These are phyloP conservation scores for Glareola pratincola DNA, from an alignment of 2,113 vertebrate species.

Conservation along the genomic window DNA sequence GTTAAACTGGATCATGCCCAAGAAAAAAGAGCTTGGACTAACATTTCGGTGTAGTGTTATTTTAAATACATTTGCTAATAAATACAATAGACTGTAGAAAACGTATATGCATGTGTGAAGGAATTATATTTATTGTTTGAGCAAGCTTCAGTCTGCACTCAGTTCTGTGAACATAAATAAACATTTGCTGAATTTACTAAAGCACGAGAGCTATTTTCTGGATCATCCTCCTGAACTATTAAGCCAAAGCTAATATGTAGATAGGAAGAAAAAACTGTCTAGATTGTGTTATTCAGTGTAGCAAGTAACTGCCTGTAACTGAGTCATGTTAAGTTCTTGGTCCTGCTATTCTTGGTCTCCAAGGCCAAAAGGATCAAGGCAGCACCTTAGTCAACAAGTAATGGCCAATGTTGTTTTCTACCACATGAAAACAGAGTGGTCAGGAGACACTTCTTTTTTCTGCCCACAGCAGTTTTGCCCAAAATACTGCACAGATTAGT, in stretches of 20 bases:
- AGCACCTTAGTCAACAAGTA: neutral
- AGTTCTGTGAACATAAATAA: neutral
- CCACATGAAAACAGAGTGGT: neutral
- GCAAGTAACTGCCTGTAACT: neutral
- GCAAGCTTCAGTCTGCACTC: neutral
- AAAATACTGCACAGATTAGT: neutral
- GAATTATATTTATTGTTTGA: neutral
- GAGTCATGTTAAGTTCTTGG: neutral
- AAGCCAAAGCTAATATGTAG: neutral
- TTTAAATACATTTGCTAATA: neutral
- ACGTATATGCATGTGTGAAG: neutral
- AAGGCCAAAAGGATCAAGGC: neutral
- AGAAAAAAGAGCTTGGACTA: neutral
- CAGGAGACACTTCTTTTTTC: neutral
- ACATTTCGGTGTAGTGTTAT: neutral
- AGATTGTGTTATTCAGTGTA: neutral
- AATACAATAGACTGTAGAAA: neutral
- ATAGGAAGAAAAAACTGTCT: neutral
- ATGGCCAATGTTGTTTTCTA: neutral
- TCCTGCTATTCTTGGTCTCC: neutral
- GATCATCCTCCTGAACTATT: neutral
- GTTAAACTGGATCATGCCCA: neutral
- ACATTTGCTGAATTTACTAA: neutral
- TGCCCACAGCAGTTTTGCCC: neutral
- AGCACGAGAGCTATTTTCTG: slow-evolving; percentile 10